Evolutionary conservation across 2,113 vertebrate genomes (phyloP).

Genomic region (Platysternon megacephalum): DNA sequence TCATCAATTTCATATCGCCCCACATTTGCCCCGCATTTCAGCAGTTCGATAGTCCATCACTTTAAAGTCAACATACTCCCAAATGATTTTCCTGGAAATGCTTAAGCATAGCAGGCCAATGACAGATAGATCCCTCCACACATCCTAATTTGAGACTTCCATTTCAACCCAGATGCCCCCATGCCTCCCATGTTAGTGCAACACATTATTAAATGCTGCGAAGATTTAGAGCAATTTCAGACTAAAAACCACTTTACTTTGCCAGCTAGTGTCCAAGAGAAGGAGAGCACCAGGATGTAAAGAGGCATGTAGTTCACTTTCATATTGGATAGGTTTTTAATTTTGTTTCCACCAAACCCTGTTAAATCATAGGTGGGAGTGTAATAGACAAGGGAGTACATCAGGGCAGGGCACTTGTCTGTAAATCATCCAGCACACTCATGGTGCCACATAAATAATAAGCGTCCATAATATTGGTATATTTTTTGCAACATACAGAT

Average conservation of each 20-base stretch:
- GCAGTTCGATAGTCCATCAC: neutral
- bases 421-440: too few relatives aligned
- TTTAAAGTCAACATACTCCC: neutral
- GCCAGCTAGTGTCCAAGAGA: neutral
- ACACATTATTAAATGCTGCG: neutral
- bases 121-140: neutral
- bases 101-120: neutral
- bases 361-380: neutral
- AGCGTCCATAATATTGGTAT: neutral
- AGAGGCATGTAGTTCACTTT: neutral
- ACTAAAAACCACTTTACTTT: neutral
- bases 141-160: neutral
- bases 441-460: neutral
- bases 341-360: neutral
- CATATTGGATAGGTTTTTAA: neutral
- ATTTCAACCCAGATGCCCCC: neutral
- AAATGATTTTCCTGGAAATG: neutral
- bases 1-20: neutral
- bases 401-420: neutral
- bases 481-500: neutral
- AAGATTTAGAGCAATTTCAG: neutral
- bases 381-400: neutral
- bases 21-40: neutral
- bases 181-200: too few relatives aligned
- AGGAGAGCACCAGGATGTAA: too few relatives aligned